Percentiles rank a stretch among this genome's conserved stretches.
phyloP scores from a whole-genome alignment of 2,113 vertebrate species.

The Pardalotus punctatus region DNA sequence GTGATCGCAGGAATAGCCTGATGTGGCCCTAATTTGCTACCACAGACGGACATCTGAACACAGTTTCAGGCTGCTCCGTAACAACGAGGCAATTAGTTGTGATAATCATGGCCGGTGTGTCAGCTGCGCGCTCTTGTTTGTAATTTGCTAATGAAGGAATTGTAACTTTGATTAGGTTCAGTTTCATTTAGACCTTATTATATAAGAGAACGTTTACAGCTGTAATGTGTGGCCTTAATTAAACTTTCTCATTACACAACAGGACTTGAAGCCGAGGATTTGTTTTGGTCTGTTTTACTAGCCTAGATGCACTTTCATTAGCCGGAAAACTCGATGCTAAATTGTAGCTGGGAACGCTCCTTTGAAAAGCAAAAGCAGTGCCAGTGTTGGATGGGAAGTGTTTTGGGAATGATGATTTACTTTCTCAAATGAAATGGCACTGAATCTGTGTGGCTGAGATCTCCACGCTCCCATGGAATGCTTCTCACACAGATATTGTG shows the following conservation, averaged over 20 bases:
- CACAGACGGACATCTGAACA: slow-evolving; percentile 79
- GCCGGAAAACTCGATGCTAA: slow-evolving; percentile 15
- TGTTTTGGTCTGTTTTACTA: slow-evolving; percentile 73
- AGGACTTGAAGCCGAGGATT: slow-evolving; percentile 69
- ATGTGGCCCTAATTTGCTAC: slow-evolving; percentile 80
- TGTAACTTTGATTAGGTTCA: slow-evolving; percentile 90
- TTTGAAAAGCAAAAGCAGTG: not conserved
- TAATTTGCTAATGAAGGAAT: slow-evolving; percentile 98
- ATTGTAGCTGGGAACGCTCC: not conserved
- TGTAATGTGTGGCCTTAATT: slow-evolving; percentile 84
- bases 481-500: not conserved
- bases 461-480: not conserved
- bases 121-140: slow-evolving; percentile 87
- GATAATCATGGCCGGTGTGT: slow-evolving; percentile 86
- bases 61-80: slow-evolving; percentile 76
- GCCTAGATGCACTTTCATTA: slow-evolving; percentile 66
- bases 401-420: not conserved
- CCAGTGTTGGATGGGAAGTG: not conserved
- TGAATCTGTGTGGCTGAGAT: not conserved
- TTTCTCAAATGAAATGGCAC: not conserved
- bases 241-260: slow-evolving; percentile 81
- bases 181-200: slow-evolving; percentile 88
- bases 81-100: slow-evolving; percentile 93
- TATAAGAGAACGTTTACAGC: slow-evolving; percentile 81
- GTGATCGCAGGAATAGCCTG: slow-evolving; percentile 78